Base-by-base conservation (phyloP, 2,797 vertebrate genomes). In the Percopsis omiscomaycus region DNA sequence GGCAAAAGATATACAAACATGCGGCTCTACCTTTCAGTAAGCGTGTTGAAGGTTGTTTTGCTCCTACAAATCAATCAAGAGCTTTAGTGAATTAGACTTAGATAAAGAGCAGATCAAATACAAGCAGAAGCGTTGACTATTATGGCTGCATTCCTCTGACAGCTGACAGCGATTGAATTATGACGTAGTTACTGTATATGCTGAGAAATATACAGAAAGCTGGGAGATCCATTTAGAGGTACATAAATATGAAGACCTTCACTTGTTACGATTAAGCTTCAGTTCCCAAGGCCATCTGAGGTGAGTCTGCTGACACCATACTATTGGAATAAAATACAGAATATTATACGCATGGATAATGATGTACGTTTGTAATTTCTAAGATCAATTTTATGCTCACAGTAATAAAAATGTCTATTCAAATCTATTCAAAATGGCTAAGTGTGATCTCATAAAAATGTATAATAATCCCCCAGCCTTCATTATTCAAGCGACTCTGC, bases 31-130 rank as follows among this genome's bases (percentile, higher is more conserved):
- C 5, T 37, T 8, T 37, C 32, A 37, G 32, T 37, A 37, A 37
- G 32, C 8, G 61, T 32, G 3, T 51, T 61, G 27, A 51, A n/a
- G 48, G 30, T 58, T 68, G 59, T 47, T 72, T 59, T 49, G 44
- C 44, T 73, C 69, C 57, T 61, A 56, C 48, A 74, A 60, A 2
- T 47, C 48, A 78, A 78, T 72, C 76, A 68, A 80, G 59, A 51
- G 42, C 29, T 51, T 22, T 46, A 64, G 49, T 51, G 32, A 67
- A 71, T 61, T 66, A 68, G 69, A 64, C 68, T 69, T 55, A 54
- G 73, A 83, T 71, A 68, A 73, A 80, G 57, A 68, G 52, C 49
- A 74, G 68, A 78, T 85, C 74, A 85, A 73, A 83, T 73, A 51
- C 61, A 61, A 64, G 50, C 50, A 57, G 61, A 11, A 37, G 22